Evolutionary conservation across 2,888 invertebrate genomes (phyloP), one percentile per base, ranked within the genome.

Genomic region (Cheiracanthium punctorium): DNA sequence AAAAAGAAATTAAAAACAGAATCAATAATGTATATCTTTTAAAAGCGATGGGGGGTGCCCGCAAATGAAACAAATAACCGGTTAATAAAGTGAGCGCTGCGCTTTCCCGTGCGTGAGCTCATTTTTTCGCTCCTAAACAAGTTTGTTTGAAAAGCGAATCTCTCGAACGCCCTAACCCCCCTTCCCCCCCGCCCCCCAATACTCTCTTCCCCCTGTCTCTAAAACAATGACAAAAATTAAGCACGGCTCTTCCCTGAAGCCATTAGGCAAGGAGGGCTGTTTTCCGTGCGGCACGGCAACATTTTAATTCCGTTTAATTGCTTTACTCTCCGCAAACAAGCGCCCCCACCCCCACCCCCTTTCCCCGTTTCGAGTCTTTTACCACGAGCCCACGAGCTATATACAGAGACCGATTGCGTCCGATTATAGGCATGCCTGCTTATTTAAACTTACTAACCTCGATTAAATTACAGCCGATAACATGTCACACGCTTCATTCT

Each of bases 21-120:
- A 84, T 84, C 84, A 79, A 84, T 84, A 79, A 79, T 84, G 84
- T 84, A 84, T 84, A 84, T 84, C 79, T 84, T 73, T 84, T 84
- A 84, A 84, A 79, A 79, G 41, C 41, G 43, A 69, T 24, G 20
- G 67, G 58, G 58, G 58, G 20, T 4, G 33, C 32, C 24, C n/a
- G 58, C 37, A 52, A 79, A 84, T 84, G 84, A 79, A 84, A 84
- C 79, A 84, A 84, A 84, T 84, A 84, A 84, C 73, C 79, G 73
- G 79, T 84, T 84, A 79, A 84, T 84, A 84, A 73, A 79, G 77
- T 48, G 33, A 33, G 70, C 24, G 70, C 29, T 28, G 69, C 43
- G 43, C 37, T 24, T 14, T 29, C 24, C n/a, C 43, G 71, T 71
- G 71, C 71, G 43, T 43, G 71, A 43, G 28, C 0, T 14, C 28